Evolutionary conservation across 2,797 vertebrate species (phyloP).

Genomic region (Clarias fuscus): DNA sequence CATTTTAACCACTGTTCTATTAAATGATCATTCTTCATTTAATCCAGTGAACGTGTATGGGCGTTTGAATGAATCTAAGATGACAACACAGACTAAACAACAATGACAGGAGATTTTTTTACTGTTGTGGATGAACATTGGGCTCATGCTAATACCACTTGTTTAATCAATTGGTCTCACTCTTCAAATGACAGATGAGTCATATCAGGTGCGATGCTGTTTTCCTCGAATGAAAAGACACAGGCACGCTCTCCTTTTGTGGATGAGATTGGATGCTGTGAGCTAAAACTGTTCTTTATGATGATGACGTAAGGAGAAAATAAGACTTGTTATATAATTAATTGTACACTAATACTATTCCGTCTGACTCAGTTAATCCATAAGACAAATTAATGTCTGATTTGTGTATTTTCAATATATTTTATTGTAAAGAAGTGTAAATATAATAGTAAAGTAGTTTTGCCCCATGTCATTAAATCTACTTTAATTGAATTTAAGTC

Average conservation of each 20-base stretch:
- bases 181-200: constrained; percentile 1
- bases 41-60: not conserved
- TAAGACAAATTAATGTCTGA: not conserved
- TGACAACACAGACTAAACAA: not conserved
- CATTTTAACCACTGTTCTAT: constrained; percentile 8
- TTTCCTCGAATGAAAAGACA: not conserved
- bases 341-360: not conserved
- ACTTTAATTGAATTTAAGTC: not conserved
- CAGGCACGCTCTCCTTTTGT: not conserved
- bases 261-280: not conserved
- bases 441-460: not conserved
- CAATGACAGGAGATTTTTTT: not conserved
- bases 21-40: constrained; percentile 1
- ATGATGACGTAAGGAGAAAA: not conserved
- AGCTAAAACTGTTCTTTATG: not conserved
- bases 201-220: constrained; percentile 7
- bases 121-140: not conserved
- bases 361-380: not conserved
- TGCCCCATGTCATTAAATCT: not conserved
- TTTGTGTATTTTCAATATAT: not conserved
- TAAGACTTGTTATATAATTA: not conserved
- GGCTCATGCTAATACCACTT: not conserved
- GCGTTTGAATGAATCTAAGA: not conserved
- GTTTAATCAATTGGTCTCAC: constrained; percentile 10
- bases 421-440: no score